phyloP scores from a whole-genome alignment of 2,797 vertebrate species.

The Glossophaga mutica region DNA sequence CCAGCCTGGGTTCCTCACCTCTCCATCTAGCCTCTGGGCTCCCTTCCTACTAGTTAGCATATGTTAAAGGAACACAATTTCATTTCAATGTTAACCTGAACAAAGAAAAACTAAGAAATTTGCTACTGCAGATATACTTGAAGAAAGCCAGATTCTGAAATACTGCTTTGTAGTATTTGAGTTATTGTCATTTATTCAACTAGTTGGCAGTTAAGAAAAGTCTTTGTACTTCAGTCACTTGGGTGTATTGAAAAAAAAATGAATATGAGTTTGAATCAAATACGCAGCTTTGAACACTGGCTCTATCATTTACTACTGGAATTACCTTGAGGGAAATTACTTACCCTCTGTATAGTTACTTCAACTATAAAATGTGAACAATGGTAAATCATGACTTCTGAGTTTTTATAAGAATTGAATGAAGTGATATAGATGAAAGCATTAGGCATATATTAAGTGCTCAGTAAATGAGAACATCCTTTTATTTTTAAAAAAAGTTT shows the following conservation, averaged over 20 bases:
- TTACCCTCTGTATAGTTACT: slow-evolving; percentile 34
- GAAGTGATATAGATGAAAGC: slow-evolving; percentile 25
- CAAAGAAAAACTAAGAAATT: slow-evolving; percentile 38
- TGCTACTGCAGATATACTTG: not conserved
- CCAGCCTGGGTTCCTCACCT: not conserved
- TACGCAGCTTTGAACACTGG: slow-evolving; percentile 7
- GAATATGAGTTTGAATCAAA: slow-evolving; percentile 4
- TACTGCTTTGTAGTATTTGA: not conserved
- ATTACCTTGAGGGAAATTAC: slow-evolving; percentile 35
- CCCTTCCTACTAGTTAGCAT: not conserved
- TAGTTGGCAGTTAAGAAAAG: slow-evolving; percentile 1
- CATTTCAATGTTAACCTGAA: slow-evolving; percentile 14
- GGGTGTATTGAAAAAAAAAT: not conserved
- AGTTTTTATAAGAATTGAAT: slow-evolving; percentile 33
- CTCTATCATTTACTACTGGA: slow-evolving; percentile 30
- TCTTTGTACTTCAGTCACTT: not conserved
- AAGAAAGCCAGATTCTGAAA: slow-evolving; percentile 39
- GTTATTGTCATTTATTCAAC: not conserved
- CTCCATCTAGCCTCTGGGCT: not conserved
- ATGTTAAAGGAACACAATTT: not conserved
- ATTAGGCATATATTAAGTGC: slow-evolving; percentile 4
- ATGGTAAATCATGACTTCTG: slow-evolving; percentile 20
- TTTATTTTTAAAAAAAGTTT: not conserved
- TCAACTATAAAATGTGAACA: slow-evolving; percentile 24
- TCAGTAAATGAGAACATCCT: not conserved